Evolutionary conservation across 2,113 vertebrate genomes (phyloP).

Genomic region (Labeo catla): DNA sequence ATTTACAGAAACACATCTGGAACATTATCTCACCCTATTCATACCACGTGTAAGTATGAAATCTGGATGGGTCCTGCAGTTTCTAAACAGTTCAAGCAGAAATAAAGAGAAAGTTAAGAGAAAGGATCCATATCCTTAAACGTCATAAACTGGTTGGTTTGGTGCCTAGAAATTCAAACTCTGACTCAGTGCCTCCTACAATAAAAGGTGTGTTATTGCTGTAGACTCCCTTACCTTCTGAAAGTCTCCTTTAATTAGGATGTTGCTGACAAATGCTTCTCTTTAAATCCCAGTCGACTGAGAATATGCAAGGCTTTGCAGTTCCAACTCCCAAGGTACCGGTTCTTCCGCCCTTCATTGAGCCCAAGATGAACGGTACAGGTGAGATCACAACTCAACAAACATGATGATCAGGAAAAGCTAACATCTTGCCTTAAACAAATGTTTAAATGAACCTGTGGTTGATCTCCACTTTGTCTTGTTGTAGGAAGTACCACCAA

Average conservation of each 20-base stretch:
- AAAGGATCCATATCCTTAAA: neutral
- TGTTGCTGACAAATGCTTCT: neutral
- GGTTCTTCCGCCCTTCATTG: constrained; percentile 60
- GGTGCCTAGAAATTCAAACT: constrained; percentile 42
- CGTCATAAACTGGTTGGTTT: constrained; percentile 66
- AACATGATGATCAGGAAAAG: constrained; percentile 1
- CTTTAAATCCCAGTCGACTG: constrained; percentile 56
- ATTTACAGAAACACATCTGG: neutral
- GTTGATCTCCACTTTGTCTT: neutral
- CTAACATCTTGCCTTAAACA: neutral
- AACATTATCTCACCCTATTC: neutral
- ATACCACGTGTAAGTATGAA: neutral
- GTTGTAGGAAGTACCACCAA: constrained; percentile 73
- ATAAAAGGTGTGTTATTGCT: constrained; percentile 31
- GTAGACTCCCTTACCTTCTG: neutral
- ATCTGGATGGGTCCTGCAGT: neutral
- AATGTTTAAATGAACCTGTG: neutral
- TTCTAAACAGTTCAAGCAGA: neutral
- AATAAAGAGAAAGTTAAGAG: neutral
- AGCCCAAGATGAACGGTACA: constrained; percentile 65
- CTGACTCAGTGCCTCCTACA: constrained; percentile 17
- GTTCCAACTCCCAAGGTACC: constrained; percentile 80
- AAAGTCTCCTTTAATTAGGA: neutral
- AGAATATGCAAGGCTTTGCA: constrained; percentile 70
- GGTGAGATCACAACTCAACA: constrained; percentile 61